phyloP scores from a whole-genome alignment of 2,113 vertebrate species.

The Pogonocichla stellata region DNA sequence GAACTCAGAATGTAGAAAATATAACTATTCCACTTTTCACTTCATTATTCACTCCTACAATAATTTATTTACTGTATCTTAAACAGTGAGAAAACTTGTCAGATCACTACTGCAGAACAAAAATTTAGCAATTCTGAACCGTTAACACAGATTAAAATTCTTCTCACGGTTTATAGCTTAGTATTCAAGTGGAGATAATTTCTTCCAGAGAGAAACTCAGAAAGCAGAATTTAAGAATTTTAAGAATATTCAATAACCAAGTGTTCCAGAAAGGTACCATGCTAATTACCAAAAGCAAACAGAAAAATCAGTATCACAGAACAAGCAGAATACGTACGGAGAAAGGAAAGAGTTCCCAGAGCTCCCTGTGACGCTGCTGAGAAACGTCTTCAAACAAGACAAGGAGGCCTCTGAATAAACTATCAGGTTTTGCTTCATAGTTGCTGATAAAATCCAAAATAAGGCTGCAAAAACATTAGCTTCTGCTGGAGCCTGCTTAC shows the following conservation, averaged over 20 bases:
- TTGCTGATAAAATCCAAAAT: slow-evolving; percentile 58
- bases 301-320: background rate
- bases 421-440: slow-evolving; percentile 48
- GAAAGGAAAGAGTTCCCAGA: slow-evolving; percentile 16
- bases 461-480: slow-evolving; percentile 48
- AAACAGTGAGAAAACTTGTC: background rate
- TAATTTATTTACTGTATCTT: background rate
- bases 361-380: slow-evolving; percentile 28
- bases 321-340: slow-evolving; percentile 19
- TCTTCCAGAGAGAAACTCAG: background rate
- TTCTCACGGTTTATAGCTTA: background rate
- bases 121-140: background rate
- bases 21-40: background rate
- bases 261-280: background rate
- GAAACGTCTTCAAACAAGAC: slow-evolving; percentile 22
- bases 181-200: background rate
- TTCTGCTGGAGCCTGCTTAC: slow-evolving; percentile 50
- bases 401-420: slow-evolving; percentile 40
- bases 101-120: background rate
- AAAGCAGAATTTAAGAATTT: background rate
- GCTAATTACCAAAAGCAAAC: background rate
- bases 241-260: background rate
- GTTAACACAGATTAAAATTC: background rate
- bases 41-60: background rate
- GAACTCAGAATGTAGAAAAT: background rate